Conservation (phyloP, 1,140 invertebrate genomes). For the Penaeus vannamei region DNA sequence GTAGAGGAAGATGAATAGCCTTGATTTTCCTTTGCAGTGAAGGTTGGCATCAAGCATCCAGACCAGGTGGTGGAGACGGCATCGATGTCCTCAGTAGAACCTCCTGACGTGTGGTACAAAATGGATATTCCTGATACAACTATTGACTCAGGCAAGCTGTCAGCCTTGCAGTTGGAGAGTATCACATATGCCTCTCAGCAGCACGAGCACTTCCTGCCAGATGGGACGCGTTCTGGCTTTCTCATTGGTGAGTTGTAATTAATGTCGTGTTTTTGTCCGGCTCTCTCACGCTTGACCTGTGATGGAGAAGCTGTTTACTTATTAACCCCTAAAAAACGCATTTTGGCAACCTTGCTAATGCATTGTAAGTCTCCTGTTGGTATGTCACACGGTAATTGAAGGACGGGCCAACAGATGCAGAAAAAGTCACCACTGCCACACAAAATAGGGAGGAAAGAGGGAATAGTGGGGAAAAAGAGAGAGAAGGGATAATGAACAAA, state of each 20-base stretch:
- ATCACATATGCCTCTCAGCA: slow-evolving; percentile 97
- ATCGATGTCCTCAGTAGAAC: slow-evolving; percentile 95
- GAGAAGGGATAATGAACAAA: no score
- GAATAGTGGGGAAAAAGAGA: no score
- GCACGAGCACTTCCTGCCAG: slow-evolving; percentile 92
- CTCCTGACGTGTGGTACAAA: slow-evolving; percentile 94
- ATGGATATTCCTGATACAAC: slow-evolving; percentile 88
- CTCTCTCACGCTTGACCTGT: background rate
- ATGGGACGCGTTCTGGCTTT: slow-evolving; percentile 94
- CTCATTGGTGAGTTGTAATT: slow-evolving; percentile 81
- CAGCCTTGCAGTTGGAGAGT: slow-evolving; percentile 96
- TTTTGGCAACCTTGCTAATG: no score
- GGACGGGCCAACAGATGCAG: no score
- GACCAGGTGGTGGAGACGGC: slow-evolving; percentile 99
- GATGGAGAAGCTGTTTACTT: background rate
- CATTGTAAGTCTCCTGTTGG: no score
- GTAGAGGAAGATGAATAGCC: no score
- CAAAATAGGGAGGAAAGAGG: no score
- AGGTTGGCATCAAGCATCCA: slow-evolving; percentile 95
- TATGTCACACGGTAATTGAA: no score
- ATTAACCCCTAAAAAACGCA: no score
- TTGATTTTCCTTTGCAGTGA: slow-evolving; percentile 77
- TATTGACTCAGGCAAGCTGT: slow-evolving; percentile 88
- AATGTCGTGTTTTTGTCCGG: background rate
- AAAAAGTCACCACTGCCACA: no score